These are phyloP conservation scores for Asobara japonica DNA, from an alignment of 1,140 invertebrate species.

Conservation along the genomic window DNA sequence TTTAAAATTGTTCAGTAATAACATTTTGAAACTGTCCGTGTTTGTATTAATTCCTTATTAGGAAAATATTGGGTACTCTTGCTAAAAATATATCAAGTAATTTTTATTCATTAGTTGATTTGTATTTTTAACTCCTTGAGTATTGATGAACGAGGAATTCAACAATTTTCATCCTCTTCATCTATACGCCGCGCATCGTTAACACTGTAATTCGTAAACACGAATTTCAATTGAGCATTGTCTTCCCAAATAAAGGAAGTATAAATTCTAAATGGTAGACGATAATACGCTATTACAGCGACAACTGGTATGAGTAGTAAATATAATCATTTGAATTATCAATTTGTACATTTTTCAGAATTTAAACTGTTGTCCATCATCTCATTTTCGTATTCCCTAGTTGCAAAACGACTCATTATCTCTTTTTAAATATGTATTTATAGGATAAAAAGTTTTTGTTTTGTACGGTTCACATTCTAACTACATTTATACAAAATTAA, in stretches of 20 bases:
- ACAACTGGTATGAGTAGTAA: constrained; percentile 25
- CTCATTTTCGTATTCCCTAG: constrained; percentile 25
- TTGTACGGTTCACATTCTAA: neutral
- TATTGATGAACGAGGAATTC: neutral
- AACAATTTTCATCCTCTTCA: neutral
- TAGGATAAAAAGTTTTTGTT: neutral
- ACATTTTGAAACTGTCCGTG: neutral
- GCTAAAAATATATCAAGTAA: constrained; percentile 1
- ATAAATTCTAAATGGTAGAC: neutral
- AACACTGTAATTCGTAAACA: neutral
- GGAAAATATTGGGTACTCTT: constrained; percentile 1
- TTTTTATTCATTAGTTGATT: neutral
- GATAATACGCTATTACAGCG: neutral
- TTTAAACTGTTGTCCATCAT: constrained; percentile 43
- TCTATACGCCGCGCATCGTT: neutral
- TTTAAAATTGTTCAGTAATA: constrained; percentile 14
- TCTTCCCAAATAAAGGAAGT: neutral
- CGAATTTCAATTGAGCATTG: neutral
- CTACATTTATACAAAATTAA: neutral
- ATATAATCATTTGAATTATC: constrained; percentile 52
- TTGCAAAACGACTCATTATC: neutral
- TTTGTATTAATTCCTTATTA: constrained; percentile 1
- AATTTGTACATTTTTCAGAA: constrained; percentile 52
- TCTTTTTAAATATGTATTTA: constrained; percentile 6
- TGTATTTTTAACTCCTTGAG: neutral